Percentiles rank a stretch among this genome's conserved stretches.
Conservation (phyloP, 2,797 vertebrate genomes). For the Hephaestus fuliginosus region DNA sequence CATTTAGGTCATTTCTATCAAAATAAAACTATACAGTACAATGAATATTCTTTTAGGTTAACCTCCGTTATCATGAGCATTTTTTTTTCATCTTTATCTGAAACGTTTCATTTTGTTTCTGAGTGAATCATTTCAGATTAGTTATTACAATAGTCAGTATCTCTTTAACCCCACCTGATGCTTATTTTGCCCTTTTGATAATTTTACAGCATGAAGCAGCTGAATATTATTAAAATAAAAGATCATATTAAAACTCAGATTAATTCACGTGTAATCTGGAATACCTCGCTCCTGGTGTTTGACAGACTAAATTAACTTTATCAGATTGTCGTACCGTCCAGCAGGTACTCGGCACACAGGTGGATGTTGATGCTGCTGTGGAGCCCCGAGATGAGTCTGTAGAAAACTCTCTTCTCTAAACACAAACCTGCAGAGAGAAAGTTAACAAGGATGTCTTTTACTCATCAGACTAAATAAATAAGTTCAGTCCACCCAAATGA, state of each 20-base stretch:
- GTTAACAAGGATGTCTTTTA: not conserved
- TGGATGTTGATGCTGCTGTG: slow-evolving; percentile 98
- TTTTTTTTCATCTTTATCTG: not conserved
- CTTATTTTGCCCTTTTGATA: not conserved
- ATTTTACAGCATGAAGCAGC: too few species aligned
- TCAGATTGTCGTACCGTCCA: slow-evolving; percentile 87
- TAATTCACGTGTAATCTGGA: not conserved
- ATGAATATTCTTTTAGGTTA: too few species aligned
- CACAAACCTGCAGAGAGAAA: slow-evolving; percentile 78
- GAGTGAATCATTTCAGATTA: too few species aligned
- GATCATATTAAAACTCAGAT: too few species aligned
- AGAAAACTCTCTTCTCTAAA: slow-evolving; percentile 97
- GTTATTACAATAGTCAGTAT: not conserved
- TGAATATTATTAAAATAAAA: too few species aligned
- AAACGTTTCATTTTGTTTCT: too few species aligned
- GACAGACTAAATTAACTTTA: not conserved
- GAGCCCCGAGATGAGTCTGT: slow-evolving; percentile 96
- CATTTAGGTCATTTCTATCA: too few species aligned
- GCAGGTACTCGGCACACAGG: slow-evolving; percentile 92
- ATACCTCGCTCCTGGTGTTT: not conserved
- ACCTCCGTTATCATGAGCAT: too few species aligned
- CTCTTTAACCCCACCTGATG: not conserved
- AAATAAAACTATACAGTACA: too few species aligned
- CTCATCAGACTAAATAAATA: too few species aligned
- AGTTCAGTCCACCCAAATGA: too few species aligned